Base-by-base conservation (phyloP, 2,113 vertebrate genomes). In the Anas platyrhynchos region DNA sequence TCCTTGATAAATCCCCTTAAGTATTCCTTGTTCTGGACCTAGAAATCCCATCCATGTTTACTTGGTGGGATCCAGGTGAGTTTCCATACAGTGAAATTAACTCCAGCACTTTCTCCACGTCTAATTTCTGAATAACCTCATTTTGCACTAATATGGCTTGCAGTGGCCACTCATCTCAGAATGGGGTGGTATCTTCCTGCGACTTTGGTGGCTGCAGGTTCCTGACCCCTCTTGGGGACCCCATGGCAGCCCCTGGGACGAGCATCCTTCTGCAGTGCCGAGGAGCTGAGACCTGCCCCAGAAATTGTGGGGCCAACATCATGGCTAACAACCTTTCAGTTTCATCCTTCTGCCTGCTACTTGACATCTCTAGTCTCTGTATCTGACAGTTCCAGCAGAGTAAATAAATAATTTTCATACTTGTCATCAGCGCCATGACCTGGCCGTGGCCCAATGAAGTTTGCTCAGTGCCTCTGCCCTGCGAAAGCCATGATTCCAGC, bases 361-460 rank as follows among this genome's bases (percentile, higher is more conserved):
- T 63, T 72, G 41, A 38, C 63, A 13, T 67, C 68, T 89, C 71
- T 90, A 48, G 78, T 76, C 88, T 59, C 54, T 75, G 44, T 27
- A 83, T 82, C 79, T 90, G 88, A 84, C n/a, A 77, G 38, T 89
- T 96, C 56, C 73, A 93, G 66, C 22, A 3, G 79, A 41, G 54
- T 85, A 91, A 91, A 56, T 44, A 94, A 77, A 79, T 78, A 59
- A 83, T 95, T 95, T 92, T 83, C 61, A 29, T 41, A 91, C 17
- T 27, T 56, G 75, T 48, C 15, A 20, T 14, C n/a, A 86, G 55
- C 9, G 68, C 46, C 1, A 5, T 38, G 95, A 81, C 78, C 85
- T 6, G 9, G 80, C 48, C 4, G 1, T 13, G 44, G 91, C 65
- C 65, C 32, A 7, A 41, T 68, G 58, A 87, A 46, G 25, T 88